Evolutionary conservation across 2,888 invertebrate genomes (phyloP), one percentile per base, ranked within the genome.

Genomic region (Cheilosia urbana): DNA sequence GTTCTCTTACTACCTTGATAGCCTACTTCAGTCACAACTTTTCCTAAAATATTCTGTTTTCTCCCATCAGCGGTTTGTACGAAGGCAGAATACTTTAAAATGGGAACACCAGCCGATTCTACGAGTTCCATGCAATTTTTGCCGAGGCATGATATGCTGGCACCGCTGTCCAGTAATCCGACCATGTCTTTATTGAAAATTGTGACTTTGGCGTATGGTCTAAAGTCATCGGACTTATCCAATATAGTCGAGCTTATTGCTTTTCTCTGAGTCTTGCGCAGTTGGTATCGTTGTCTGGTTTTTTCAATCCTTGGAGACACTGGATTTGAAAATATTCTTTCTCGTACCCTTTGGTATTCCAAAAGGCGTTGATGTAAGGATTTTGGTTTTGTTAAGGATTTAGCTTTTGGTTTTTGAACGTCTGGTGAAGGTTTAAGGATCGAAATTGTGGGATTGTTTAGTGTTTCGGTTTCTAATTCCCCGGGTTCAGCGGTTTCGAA

Each of bases 311-410:
- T 17, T 11, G 17, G 19, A 17, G 21, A 49, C 4, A 49, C 49
- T 49, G 17, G 17, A 49, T 17, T 19, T 11, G 15, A 6, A 21
- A 49, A 19, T 17, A 49, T 49, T 49, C 11, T 11, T 11, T 17
- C 49, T 49, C 49, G 17, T n/a, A 21, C 49, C 21, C 21, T 17
- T 49, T 49, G 9, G 49, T 49, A 49, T 49, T 49, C 49, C 5
- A 42, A 5, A n/a, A 6, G 15, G n/a, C 42, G 42, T 6, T 42
- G 42, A 42, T 42, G 42, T 42, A n/a, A 15, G n/a, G 5, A 42
- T n/a, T 42, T 42, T 42, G 42, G n/a, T 5, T 15, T 4, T 42
- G n/a, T n/a, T 0, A 42, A 5, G n/a, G 4, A 2, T 15, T 42
- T 6, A n/a, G 15, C 6, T n/a, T 42, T n/a, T 6, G n/a, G 4